A percentile compares a stretch with the other conserved stretches of the same genome.
Evolutionary conservation across 2,888 invertebrate species (phyloP).

Genomic region (Nephrotoma flavescens): DNA sequence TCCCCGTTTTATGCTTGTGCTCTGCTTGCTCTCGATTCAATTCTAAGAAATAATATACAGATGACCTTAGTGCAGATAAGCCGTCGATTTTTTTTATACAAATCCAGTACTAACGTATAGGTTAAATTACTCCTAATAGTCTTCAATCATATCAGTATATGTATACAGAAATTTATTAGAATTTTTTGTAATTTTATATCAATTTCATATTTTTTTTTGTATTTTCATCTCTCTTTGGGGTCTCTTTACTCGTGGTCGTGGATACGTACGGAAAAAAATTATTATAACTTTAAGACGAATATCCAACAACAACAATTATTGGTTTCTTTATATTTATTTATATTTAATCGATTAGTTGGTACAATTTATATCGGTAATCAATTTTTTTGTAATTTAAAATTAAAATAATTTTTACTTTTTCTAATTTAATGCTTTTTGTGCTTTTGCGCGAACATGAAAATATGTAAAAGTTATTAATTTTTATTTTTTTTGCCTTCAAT

Average conservation of each 20-base stretch:
- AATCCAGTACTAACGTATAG: background rate
- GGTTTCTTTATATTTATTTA: background rate
- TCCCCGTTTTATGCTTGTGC: background rate
- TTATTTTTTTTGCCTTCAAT: background rate
- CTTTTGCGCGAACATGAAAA: background rate
- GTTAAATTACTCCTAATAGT: background rate
- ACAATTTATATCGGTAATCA: background rate
- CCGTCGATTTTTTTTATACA: background rate
- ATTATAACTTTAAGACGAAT: background rate
- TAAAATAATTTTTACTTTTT: background rate
- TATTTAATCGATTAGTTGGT: background rate
- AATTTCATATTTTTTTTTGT: background rate
- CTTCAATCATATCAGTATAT: background rate
- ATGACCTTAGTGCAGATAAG: background rate
- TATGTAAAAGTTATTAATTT: background rate
- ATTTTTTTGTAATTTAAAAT: background rate
- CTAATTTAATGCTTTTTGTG: background rate
- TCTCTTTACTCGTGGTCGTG: background rate
- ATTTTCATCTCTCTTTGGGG: background rate
- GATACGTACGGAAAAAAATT: background rate
- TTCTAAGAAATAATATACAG: background rate
- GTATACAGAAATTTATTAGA: background rate
- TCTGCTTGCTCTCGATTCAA: background rate
- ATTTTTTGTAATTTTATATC: background rate
- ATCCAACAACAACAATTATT: background rate